Evolutionary conservation across 2,113 vertebrate genomes (phyloP).

Genomic region (Notothenia rossii): DNA sequence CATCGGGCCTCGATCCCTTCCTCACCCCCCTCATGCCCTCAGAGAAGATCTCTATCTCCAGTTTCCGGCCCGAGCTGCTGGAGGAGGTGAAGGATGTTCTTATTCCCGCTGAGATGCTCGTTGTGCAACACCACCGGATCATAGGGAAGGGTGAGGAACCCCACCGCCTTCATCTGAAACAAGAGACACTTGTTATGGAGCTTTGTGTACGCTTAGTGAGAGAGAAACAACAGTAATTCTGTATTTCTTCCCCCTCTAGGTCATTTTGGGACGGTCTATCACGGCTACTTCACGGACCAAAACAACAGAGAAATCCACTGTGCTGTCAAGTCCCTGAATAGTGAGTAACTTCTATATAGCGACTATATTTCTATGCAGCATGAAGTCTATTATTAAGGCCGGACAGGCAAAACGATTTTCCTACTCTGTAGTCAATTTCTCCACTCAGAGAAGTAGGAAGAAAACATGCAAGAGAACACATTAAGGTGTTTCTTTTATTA

Average conservation of each 20-base stretch:
- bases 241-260: slow-evolving; percentile 78
- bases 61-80: slow-evolving; percentile 87
- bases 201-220: neutral
- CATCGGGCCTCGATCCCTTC: slow-evolving; percentile 69
- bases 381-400: neutral
- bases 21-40: slow-evolving; percentile 87
- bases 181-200: neutral
- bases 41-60: slow-evolving; percentile 87
- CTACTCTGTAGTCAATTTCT: too few relatives aligned
- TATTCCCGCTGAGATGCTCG: slow-evolving; percentile 89
- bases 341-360: slow-evolving; percentile 79
- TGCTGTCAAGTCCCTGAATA: slow-evolving; percentile 94
- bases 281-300: slow-evolving; percentile 89
- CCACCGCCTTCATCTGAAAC: neutral
- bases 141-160: slow-evolving; percentile 91
- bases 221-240: neutral
- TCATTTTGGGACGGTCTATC: slow-evolving; percentile 96
- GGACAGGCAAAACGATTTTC: too few relatives aligned
- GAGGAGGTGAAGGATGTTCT: slow-evolving; percentile 96
- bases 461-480: too few relatives aligned
- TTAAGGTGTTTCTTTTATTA: too few relatives aligned
- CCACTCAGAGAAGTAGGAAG: too few relatives aligned
- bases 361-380: neutral
- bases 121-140: slow-evolving; percentile 89
- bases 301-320: slow-evolving; percentile 89